phyloP scores from a whole-genome alignment of 2,888 invertebrate genomes.

The Ferdinandea cuprea region DNA sequence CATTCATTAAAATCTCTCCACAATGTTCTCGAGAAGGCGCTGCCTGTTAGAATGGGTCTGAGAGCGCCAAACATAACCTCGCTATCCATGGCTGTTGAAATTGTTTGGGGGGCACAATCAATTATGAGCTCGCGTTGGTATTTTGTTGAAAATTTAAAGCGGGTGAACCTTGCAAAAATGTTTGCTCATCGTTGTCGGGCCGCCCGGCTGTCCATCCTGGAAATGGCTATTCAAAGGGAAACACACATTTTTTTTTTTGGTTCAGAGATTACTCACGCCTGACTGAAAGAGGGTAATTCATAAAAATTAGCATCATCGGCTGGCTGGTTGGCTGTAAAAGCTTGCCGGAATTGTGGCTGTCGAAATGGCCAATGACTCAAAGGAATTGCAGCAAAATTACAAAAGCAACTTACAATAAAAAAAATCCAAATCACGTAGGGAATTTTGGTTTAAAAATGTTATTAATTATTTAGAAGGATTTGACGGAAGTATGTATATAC shows the following conservation, averaged over 20 bases:
- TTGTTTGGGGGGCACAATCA: constrained; percentile 49
- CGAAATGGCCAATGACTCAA: constrained; percentile 27
- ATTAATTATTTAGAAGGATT: constrained; percentile 55
- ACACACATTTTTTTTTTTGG: constrained; percentile 4
- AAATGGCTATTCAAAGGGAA: constrained; percentile 32
- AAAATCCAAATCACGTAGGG: constrained; percentile 25
- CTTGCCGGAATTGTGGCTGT: constrained; percentile 24
- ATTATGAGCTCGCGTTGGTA: constrained; percentile 51
- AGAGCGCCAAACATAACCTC: background rate
- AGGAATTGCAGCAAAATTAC: background rate
- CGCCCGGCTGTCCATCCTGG: constrained; percentile 19
- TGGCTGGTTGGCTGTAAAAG: constrained; percentile 20
- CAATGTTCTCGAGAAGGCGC: constrained; percentile 5
- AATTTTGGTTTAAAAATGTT: constrained; percentile 45
- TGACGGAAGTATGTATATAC: constrained; percentile 6
- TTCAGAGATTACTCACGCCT: background rate
- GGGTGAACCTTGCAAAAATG: constrained; percentile 15
- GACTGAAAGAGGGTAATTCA: constrained; percentile 34
- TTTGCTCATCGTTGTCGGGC: constrained; percentile 19
- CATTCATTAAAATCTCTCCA: constrained; percentile 43
- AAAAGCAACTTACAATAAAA: constrained; percentile 11
- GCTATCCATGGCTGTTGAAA: constrained; percentile 9
- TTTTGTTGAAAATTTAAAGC: constrained; percentile 42
- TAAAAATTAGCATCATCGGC: constrained; percentile 45
- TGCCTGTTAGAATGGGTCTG: constrained; percentile 1